Evolutionary conservation across 2,113 vertebrate genomes (phyloP).

Genomic region (Scalopus aquaticus): DNA sequence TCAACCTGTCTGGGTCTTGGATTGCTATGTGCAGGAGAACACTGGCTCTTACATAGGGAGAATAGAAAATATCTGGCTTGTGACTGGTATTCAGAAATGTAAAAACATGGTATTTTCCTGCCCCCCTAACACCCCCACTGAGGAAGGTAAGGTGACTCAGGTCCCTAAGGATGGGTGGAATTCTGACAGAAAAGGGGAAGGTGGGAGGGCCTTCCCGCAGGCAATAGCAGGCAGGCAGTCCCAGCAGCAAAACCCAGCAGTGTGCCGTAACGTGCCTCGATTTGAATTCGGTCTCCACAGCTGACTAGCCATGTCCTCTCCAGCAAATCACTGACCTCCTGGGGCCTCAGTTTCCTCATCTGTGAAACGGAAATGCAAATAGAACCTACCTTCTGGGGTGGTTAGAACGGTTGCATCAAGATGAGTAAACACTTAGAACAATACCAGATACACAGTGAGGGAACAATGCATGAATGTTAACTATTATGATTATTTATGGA

Average conservation of each 20-base stretch:
- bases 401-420: neutral
- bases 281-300: neutral
- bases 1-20: neutral
- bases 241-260: neutral
- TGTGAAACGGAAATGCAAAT: neutral
- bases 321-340: neutral
- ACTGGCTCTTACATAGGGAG: neutral
- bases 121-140: neutral
- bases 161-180: neutral
- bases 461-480: neutral
- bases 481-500: neutral
- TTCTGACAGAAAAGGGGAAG: neutral
- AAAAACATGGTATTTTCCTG: neutral
- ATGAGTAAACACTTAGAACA: neutral
- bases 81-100: neutral
- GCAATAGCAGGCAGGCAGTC: neutral
- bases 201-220: neutral
- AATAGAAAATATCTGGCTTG: neutral
- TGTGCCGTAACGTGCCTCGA: accelerated
- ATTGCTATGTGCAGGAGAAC: neutral
- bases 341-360: neutral
- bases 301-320: neutral
- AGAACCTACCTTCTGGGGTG: neutral
- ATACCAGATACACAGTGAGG: neutral
- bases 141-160: neutral